phyloP scores from a whole-genome alignment of 2,113 vertebrate genomes.

The Chlamydotis undulata region DNA sequence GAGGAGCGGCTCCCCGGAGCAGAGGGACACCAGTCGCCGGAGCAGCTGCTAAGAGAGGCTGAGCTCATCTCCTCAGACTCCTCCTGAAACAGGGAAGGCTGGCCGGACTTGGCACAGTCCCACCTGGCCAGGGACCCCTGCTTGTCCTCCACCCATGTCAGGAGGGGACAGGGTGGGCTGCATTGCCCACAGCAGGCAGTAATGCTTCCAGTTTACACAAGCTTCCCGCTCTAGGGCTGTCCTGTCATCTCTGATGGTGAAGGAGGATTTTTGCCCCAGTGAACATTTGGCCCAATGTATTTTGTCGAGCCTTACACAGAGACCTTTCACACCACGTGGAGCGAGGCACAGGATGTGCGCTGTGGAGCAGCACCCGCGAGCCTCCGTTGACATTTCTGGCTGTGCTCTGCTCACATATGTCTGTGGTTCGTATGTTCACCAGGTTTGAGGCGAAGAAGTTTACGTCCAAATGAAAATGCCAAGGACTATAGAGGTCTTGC shows the following conservation, averaged over 20 bases:
- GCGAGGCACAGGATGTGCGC: rapidly evolving
- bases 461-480: neutral
- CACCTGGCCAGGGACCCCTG: neutral
- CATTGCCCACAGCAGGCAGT: neutral
- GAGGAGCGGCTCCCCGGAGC: neutral
- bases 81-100: neutral
- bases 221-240: neutral
- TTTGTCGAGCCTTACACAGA: no score
- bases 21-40: neutral
- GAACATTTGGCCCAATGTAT: neutral
- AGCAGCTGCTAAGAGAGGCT: neutral
- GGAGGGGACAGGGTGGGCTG: neutral
- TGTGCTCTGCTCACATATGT: neutral
- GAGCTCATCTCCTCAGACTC: neutral
- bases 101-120: rapidly evolving
- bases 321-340: neutral
- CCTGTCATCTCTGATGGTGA: neutral
- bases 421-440: neutral
- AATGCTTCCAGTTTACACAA: neutral
- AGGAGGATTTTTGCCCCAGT: neutral
- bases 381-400: neutral
- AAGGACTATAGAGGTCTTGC: neutral
- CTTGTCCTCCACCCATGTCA: neutral
- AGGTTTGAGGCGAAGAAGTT: neutral
- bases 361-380: neutral